Base-by-base conservation (phyloP, 2,797 vertebrate genomes). In the Harpagifer antarcticus region DNA sequence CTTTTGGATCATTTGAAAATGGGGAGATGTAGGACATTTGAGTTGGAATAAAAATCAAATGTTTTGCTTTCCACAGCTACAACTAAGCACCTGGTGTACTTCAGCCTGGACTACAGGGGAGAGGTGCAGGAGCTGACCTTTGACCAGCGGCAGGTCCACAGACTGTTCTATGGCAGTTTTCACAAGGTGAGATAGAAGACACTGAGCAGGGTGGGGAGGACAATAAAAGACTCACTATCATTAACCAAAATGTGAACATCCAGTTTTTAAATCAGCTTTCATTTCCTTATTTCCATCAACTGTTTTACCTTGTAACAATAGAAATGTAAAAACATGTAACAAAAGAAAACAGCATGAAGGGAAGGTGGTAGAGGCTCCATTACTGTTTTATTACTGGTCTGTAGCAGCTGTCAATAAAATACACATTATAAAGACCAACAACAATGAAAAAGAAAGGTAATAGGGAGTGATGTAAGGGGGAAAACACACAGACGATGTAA, bases 161-260 rank as follows among this genome's bases (percentile, higher is more conserved):
- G 92, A 81, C 92, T 99, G 33, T 99, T 99, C 94, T 99, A 96
- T 4, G 97, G 98, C 65, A 99, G 97, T 76, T 98, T 98, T 84
- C 98, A 99, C 84, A 99, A 99, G 97, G 98, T 99, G 78, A 86
- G 68, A 40, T 20, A 5, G 49, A 20, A 33, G 0, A 19, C 0
- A 16, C 8, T 19, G 16, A 54, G 20, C 31, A 58, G 5, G 2
- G 56, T 8, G 15, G 1, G 5, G 15, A 40, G 10, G 20, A 50
- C 3, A 12, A 23, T 3, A 0, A 17, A 23, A 49, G 5, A 47
- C n/a, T 55, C 9, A 44, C 14, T 43, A 2, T 68, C 31, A 27
- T 12, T 20, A 1, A 40, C 13, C 23, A 40, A 13, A 15, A 20
- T 12, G 55, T 3, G 1, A 54, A 73, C 54, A 5, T 31, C n/a